Evolutionary conservation across 2,888 invertebrate species (phyloP), one percentile per base, ranked within the genome.

Genomic region (Drosophila mercatorum): DNA sequence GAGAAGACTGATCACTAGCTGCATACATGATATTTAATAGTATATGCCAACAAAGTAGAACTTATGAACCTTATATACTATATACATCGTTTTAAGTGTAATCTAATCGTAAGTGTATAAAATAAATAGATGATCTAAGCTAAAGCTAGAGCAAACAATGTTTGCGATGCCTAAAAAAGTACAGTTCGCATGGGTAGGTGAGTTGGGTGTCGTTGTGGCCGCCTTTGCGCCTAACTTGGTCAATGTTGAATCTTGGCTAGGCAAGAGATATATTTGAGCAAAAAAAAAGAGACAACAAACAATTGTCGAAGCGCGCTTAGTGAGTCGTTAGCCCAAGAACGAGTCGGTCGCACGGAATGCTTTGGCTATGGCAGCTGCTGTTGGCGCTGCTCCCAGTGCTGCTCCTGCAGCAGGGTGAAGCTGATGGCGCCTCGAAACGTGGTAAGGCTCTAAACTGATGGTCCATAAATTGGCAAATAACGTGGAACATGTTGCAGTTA

Each of bases 401-500:
- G 17, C 46, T 78, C 14, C 22, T 65, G 34, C 67, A 79, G n/a
- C 11, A 71, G 6, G 49, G n/a, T 22, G 34, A 8, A 17, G 49
- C 58, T 1, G 52, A 68, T 22, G 88, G 72, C 8, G 88, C 85
- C 75, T 85, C 84, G 64, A 85, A 84, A 41, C 75, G 84, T 55
- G 84, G 84, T 89, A 67, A 87, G 71, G 34, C 49, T 31, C 34
- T 10, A 34, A 14, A 26, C 2, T 22, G 12, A 5, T 8, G 22
- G 5, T 14, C 14, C 26, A 38, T 22, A 5, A 14, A 38, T 31
- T 5, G 2, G 14, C 38, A 43, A 38, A 1, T 10, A 44, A 40
- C 41, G 26, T 8, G 28, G 31, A n/a, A 31, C 57, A 0, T 31
- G 26, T 59, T 71, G 36, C 70, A 88, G 87, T 89, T 28, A 96